phyloP scores from a whole-genome alignment of 2,797 vertebrate species.

The Pelodytes ibericus region DNA sequence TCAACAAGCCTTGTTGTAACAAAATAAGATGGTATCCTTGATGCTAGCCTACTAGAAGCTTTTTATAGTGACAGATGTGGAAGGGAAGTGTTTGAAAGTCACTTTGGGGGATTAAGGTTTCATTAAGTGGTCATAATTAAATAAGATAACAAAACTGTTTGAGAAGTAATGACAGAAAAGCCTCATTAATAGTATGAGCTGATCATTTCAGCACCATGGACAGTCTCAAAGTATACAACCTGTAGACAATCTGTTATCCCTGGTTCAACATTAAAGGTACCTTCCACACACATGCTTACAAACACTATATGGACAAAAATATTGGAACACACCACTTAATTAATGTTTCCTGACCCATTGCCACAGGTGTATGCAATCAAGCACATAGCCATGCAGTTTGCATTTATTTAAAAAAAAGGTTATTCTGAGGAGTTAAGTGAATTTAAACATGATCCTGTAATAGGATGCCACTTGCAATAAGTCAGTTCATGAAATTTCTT shows the following conservation, averaged over 20 bases:
- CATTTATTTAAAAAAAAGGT: too few species aligned
- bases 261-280: not conserved
- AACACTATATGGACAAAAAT: too few species aligned
- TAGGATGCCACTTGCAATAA: too few species aligned
- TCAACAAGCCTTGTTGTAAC: too few species aligned
- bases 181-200: not conserved
- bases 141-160: not conserved
- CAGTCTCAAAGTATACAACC: not conserved
- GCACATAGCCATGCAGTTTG: too few species aligned
- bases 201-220: constrained; percentile 49
- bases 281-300: not conserved
- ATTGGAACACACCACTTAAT: too few species aligned
- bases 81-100: not conserved
- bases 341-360: too few species aligned
- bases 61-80: not conserved
- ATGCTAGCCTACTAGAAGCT: not conserved
- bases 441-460: too few species aligned
- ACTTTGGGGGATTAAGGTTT: not conserved
- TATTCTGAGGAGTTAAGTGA: too few species aligned
- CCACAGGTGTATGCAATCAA: too few species aligned
- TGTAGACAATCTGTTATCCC: constrained; percentile 15
- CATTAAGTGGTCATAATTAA: not conserved
- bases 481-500: too few species aligned
- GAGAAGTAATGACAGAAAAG: not conserved
- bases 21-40: too few species aligned